phyloP scores from a whole-genome alignment of 2,113 vertebrate genomes.

The Cyprinodon brontotheroides region DNA sequence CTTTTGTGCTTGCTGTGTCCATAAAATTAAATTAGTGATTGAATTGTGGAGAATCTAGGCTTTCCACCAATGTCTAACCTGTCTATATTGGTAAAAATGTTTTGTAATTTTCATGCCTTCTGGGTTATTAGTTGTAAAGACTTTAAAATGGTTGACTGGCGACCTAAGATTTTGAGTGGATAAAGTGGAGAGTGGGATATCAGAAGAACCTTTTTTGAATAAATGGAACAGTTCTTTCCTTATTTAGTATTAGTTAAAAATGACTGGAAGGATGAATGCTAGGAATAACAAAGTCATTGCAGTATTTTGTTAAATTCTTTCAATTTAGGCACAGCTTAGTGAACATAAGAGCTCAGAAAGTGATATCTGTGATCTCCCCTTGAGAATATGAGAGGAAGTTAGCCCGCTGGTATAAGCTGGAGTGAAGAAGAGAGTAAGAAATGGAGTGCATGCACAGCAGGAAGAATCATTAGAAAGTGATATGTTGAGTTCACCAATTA shows the following conservation, averaged over 20 bases:
- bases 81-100: too few species aligned
- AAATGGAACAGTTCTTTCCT: neutral
- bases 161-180: too few species aligned
- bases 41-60: too few species aligned
- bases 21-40: too few species aligned
- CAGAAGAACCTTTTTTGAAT: neutral
- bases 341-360: slow-evolving; percentile 25
- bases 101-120: too few species aligned
- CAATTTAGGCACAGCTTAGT: slow-evolving; percentile 22
- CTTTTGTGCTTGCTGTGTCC: too few species aligned
- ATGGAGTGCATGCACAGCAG: slow-evolving; percentile 14
- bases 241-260: slow-evolving; percentile 9
- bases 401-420: slow-evolving; percentile 10
- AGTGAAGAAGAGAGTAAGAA: slow-evolving; percentile 4
- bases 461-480: slow-evolving; percentile 9
- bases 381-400: slow-evolving; percentile 28
- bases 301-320: slow-evolving; percentile 4
- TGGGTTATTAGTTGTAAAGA: too few species aligned
- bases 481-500: slow-evolving; percentile 9
- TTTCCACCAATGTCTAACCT: too few species aligned
- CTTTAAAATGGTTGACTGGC: too few species aligned
- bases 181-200: neutral
- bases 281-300: neutral
- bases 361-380: slow-evolving; percentile 4
- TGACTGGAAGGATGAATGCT: neutral